Base-by-base conservation (phyloP, 2,797 vertebrate species). In the Arctocebus calabarensis region DNA sequence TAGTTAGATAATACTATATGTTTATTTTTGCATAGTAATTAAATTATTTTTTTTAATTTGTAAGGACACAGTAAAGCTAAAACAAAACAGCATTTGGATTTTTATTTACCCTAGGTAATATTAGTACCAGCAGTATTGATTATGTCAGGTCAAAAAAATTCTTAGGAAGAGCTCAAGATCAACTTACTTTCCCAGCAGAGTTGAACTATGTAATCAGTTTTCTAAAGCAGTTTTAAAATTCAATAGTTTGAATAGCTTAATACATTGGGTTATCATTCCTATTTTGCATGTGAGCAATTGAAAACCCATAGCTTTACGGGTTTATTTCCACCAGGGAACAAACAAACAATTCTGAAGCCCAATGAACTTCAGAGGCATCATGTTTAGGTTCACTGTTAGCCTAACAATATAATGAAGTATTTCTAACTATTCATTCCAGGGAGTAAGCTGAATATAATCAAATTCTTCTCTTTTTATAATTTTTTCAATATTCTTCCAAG, bases 181-280 rank as follows among this genome's bases (percentile, higher is more conserved):
- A 48, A 17, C 25, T 55, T 85, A n/a, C 6, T 82, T 77, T 45
- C 29, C 84, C 23, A 32, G 10, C 32, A 89, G 5, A 62, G 25
- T 78, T 84, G 34, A 83, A 91, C 66, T 88, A 2, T 3, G 16
- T 23, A 61, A 1, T 85, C 32, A 86, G 27, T 84, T 95, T 45
- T 91, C 71, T 25, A 55, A 91, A 93, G 12, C 7, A 34, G 3
- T 61, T 94, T 95, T 61, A 66, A 94, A 95, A 81, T 84, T 66
- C 57, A 32, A 22, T 74, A 34, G 22, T 22, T 85, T 66, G 88
- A 43, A 12, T 48, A 17, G 73, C 93, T 34, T 48, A 77, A 5
- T 66, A n/a, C 1, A 6, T 78, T 57, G 17, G 16, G 4, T 52
- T 92, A 79, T 70, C 78, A 1, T 55, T 55, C 7, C 4, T 62